A percentile compares a stretch with the other conserved stretches of the same genome.
Conservation (phyloP, 2,888 invertebrate species). For the Epirrhoe alternata region DNA sequence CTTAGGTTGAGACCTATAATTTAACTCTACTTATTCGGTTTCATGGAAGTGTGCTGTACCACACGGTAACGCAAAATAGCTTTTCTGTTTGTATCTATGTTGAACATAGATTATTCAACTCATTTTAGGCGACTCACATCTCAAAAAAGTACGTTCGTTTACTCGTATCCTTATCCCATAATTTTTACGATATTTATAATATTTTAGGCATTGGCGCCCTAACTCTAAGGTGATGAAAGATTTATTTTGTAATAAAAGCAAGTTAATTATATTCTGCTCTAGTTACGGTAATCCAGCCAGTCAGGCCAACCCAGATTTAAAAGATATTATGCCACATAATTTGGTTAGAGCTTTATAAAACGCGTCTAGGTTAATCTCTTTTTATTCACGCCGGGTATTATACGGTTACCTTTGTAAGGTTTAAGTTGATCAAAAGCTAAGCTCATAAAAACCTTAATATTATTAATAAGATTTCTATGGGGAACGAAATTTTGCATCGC, state of each 20-base stretch:
- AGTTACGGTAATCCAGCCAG: constrained; percentile 7
- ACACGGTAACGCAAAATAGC: too few species aligned
- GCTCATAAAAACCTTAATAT: too few species aligned
- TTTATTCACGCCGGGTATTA: constrained; percentile 30
- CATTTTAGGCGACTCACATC: too few species aligned
- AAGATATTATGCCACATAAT: constrained; percentile 30
- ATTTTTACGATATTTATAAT: background rate
- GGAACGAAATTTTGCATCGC: too few species aligned
- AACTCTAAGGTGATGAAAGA: background rate
- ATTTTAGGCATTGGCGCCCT: background rate
- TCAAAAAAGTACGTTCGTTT: too few species aligned
- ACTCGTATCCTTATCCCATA: background rate
- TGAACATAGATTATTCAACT: too few species aligned
- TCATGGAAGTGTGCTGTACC: too few species aligned
- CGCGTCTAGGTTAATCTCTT: constrained; percentile 30
- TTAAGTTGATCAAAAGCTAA: background rate
- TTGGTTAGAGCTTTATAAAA: constrained; percentile 23
- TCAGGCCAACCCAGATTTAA: constrained; percentile 10
- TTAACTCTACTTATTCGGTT: too few species aligned
- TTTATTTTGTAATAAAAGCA: constrained; percentile 17
- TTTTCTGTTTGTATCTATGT: too few species aligned
- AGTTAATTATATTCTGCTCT: constrained; percentile 21
- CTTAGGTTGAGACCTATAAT: too few species aligned
- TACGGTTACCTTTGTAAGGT: background rate
- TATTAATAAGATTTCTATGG: too few species aligned